phyloP scores from a whole-genome alignment of 2,888 invertebrate genomes.

The Furcula furcula region DNA sequence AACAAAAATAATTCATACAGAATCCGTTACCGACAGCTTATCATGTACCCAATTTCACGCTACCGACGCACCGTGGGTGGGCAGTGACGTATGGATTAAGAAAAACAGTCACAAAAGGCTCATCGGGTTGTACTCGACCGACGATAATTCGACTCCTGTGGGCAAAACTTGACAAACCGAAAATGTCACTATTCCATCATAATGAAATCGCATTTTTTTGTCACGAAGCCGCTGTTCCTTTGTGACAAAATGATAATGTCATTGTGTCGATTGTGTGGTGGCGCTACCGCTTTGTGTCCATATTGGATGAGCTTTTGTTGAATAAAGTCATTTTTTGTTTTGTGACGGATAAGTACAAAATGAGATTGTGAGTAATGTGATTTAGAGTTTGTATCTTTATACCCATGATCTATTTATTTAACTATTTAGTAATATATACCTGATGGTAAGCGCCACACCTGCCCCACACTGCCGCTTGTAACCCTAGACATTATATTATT shows the following conservation, averaged over 20 bases:
- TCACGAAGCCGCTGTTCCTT: conserved; percentile 54
- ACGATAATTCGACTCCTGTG: conserved; percentile 55
- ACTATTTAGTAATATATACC: too few relatives aligned
- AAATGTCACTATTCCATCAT: conserved; percentile 60
- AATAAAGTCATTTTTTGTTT: conserved; percentile 65
- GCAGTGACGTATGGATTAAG: conserved; percentile 28
- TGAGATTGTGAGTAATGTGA: conserved; percentile 33
- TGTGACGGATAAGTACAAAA: conserved; percentile 48
- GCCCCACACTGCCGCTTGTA: too few relatives aligned
- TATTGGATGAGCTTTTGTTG: conserved; percentile 48
- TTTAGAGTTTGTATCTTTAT: conserved; percentile 4
- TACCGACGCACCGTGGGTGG: conserved; percentile 33
- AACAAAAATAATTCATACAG: conserved; percentile 28
- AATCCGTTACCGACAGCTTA: conserved; percentile 44
- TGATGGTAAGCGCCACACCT: too few relatives aligned
- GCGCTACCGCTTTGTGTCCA: conserved; percentile 67
- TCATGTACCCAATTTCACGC: conserved; percentile 54
- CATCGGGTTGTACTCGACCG: conserved; percentile 31
- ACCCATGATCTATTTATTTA: too few relatives aligned
- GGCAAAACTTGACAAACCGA: conserved; percentile 53
- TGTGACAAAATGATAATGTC: conserved; percentile 11
- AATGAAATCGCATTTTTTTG: conserved; percentile 22
- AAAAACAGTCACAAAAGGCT: conserved; percentile 22
- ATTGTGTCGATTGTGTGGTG: conserved; percentile 52
- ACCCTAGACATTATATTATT: too few relatives aligned